These are phyloP conservation scores for Netelia virgata DNA, from an alignment of 2,888 invertebrate species.

Conservation along the genomic window DNA sequence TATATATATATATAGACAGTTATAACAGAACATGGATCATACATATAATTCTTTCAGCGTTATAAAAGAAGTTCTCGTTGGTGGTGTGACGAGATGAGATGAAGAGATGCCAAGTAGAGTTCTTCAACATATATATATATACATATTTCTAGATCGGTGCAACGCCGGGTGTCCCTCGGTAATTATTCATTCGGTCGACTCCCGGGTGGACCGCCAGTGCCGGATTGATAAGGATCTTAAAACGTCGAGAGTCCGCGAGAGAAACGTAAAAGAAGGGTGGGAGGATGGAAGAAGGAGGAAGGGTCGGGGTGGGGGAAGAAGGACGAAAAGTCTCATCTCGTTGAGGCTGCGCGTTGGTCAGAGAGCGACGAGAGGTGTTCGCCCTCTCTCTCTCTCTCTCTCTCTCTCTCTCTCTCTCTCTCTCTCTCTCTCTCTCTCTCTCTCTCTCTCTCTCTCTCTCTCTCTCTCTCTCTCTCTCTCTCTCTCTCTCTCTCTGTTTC, in stretches of 20 bases:
- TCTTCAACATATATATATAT: slow-evolving; percentile 11
- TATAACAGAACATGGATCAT: slow-evolving; percentile 8
- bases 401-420: slow-evolving; percentile 67
- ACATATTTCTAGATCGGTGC: slow-evolving; percentile 28
- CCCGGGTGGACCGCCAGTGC: slow-evolving; percentile 70
- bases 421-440: slow-evolving; percentile 33
- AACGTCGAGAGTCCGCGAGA: slow-evolving; percentile 74
- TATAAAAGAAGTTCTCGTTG: slow-evolving; percentile 39
- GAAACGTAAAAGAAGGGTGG: slow-evolving; percentile 74
- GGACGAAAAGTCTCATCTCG: slow-evolving; percentile 29
- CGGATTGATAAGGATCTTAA: slow-evolving; percentile 78
- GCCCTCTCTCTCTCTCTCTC: not conserved
- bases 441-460: too few relatives aligned
- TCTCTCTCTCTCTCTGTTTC: slow-evolving; percentile 58
- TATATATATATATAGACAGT: not conserved
- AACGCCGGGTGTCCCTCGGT: slow-evolving; percentile 77
- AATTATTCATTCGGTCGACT: slow-evolving; percentile 81
- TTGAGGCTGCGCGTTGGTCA: slow-evolving; percentile 16
- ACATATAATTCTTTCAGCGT: slow-evolving; percentile 33
- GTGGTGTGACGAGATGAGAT: slow-evolving; percentile 64
- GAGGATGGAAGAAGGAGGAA: slow-evolving; percentile 75
- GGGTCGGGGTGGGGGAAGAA: slow-evolving; percentile 74
- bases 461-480: slow-evolving; percentile 62
- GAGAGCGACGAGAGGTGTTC: slow-evolving; percentile 67
- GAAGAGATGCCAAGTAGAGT: slow-evolving; percentile 50